Evolutionary conservation across 2,797 vertebrate species (phyloP), one percentile per base, ranked within the genome.

Genomic region (Manis pentadactyla): DNA sequence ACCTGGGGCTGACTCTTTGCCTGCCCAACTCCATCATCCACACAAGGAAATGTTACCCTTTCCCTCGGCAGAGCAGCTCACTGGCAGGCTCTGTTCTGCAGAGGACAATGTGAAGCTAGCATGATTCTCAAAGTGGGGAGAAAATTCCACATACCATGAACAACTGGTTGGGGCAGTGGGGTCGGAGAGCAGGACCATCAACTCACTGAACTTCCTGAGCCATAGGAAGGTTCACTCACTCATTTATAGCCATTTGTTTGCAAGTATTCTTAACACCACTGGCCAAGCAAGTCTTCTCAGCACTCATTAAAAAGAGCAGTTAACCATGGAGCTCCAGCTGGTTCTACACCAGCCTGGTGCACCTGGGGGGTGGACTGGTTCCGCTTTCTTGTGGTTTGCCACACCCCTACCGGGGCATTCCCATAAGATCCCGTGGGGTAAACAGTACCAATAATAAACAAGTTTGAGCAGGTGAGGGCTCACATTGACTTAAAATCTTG

Each of bases 321-420:
- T 39, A 81, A 5, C 17, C 0, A 2, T 2, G n/a, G n/a, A 27
- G 59, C 46, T 37, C n/a, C 61, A 34, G 53, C 21, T 18, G 82
- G 31, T 29, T 49, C 29, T 37, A 39, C 23, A 7, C 39, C 42
- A 4, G 31, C 59, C 86, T 27, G 17, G 4, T n/a, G 17, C 97
- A 97, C 92, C 97, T 96, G 87, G 68, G 3, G 21, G 46, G 27
- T 21, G 69, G 86, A 39, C 63, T 31, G 57, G 66, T 96, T 96
- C 94, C 61, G 49, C 77, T 97, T 97, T 97, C 4, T 0, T 93
- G 95, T 37, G 93, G 96, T 84, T 81, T 86, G 71, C 82, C 87
- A 71, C 37, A 4, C 37, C 19, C 77, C 5, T 7, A 6, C 13
- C 7, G 13, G 34, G 23, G 34, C 53, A 31, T 77, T 82, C 59